Conservation (phyloP, 1,140 invertebrate species). For the Lucilia sericata region DNA sequence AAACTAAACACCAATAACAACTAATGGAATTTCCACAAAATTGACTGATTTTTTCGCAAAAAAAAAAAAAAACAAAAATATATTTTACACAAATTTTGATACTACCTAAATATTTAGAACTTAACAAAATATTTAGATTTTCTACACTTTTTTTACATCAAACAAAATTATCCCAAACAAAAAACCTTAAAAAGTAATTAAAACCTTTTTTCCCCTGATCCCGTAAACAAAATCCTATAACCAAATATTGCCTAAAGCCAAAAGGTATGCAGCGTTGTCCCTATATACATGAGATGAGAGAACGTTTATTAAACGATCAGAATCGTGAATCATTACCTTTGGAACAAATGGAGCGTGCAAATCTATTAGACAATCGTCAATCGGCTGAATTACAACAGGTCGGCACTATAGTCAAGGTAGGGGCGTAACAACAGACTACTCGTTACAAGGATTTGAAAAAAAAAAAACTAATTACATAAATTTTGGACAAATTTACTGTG, state of each 20-base stretch:
- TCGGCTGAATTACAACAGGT: constrained; percentile 77
- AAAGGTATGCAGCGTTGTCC: constrained; percentile 86
- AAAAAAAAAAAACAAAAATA: not conserved
- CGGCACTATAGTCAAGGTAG: constrained; percentile 87
- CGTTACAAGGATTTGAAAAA: constrained; percentile 55
- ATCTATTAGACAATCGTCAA: constrained; percentile 73
- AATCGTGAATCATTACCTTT: constrained; percentile 70
- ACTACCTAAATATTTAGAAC: constrained; percentile 21
- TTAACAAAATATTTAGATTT: not conserved
- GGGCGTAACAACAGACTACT: constrained; percentile 60
- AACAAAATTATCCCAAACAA: constrained; percentile 4
- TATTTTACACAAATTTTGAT: constrained; percentile 23
- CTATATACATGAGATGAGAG: constrained; percentile 91
- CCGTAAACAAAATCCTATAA: not conserved
- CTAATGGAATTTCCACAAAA: constrained; percentile 41
- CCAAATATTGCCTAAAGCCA: not conserved
- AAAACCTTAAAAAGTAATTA: not conserved
- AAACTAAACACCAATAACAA: not conserved
- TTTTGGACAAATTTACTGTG: too few relatives aligned
- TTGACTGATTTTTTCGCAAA: constrained; percentile 33
- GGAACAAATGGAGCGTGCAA: constrained; percentile 69
- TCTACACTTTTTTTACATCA: not conserved
- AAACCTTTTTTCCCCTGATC: not conserved
- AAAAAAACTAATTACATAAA: too few relatives aligned
- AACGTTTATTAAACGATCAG: constrained; percentile 81